Base-by-base conservation (phyloP, 2,888 invertebrate genomes). In the Acheta domesticus region DNA sequence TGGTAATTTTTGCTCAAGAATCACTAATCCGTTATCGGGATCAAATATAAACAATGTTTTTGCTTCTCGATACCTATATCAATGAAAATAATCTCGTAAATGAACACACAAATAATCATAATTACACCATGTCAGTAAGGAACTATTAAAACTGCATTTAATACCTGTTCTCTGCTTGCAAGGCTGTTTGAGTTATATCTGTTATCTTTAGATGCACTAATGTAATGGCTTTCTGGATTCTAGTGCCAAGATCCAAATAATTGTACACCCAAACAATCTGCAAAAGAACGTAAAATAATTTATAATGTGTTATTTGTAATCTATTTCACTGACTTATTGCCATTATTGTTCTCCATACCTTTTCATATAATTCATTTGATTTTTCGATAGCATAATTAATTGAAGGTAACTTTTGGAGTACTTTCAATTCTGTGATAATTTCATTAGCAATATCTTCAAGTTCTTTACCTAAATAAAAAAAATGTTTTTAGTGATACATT, bases 41-140 rank as follows among this genome's bases (percentile, higher is more conserved):
- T 95, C 94, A 86, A 95, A 96, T 79, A 94, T 89, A 86, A 96
- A 96, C 86, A 94, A 94, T 0, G 96, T 96, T 87, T 96, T 96
- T 2, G 95, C 93, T 81, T 92, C 92, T 20, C 95, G 91, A 85
- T 95, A 94, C 82, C 93, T 92, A 86, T 80, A 85, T 62, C n/a
- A 19, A 78, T 12, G 14, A 12, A 78, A n/a, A 36, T 36, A 74
- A 80, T 49, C n/a, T 21, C 21, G n/a, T 74, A 78, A 76, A 75
- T 74, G 23, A 77, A 74, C 62, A 79, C 21, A 74, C 76, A 79
- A 77, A 62, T 48, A 76, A 79, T 74, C 36, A 76, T 23, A 77
- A 76, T n/a, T 36, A 36, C 36, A 36, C 36, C 36, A 36, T 36
- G 36, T 36, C 8, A 36, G 36, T 8, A 36, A 36, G 36, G 36